A percentile compares a stretch with the other conserved stretches of the same genome.
Conservation (phyloP, 2,888 invertebrate genomes). For the Bhutanitis thaidina region DNA sequence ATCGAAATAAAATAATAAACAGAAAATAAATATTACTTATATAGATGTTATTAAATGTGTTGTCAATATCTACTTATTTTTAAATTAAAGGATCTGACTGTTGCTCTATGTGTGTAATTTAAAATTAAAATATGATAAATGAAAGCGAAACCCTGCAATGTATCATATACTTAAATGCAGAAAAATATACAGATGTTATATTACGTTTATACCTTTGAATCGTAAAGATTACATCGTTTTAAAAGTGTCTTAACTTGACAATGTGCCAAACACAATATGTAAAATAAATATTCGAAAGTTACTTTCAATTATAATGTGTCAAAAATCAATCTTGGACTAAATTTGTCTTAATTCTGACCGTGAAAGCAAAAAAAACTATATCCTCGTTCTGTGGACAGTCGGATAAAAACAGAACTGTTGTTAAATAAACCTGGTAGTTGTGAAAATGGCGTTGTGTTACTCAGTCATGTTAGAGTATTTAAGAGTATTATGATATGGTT, state of each 20-base stretch:
- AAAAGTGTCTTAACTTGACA: too few relatives aligned
- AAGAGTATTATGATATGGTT: constrained; percentile 50
- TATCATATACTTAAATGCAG: not conserved
- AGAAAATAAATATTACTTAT: constrained; percentile 4
- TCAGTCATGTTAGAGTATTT: constrained; percentile 51
- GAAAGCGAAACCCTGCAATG: not conserved
- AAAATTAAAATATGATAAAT: not conserved
- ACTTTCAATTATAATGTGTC: not conserved
- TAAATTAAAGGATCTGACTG: not conserved
- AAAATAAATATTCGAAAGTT: too few relatives aligned
- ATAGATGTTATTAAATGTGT: constrained; percentile 4
- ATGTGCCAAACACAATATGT: too few relatives aligned
- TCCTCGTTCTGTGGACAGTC: too few relatives aligned
- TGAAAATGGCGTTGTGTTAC: constrained; percentile 73
- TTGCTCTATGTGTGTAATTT: not conserved
- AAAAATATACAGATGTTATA: not conserved
- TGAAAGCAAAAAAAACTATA: not conserved
- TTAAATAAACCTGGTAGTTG: constrained; percentile 61
- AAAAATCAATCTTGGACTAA: not conserved
- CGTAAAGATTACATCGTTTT: too few relatives aligned
- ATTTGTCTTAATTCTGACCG: not conserved
- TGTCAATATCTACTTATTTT: not conserved
- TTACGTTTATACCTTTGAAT: too few relatives aligned
- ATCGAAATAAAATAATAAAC: constrained; percentile 1
- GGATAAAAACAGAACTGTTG: constrained; percentile 31